Base-by-base conservation (phyloP, 1,140 invertebrate species). In the Drosophila truncata region DNA sequence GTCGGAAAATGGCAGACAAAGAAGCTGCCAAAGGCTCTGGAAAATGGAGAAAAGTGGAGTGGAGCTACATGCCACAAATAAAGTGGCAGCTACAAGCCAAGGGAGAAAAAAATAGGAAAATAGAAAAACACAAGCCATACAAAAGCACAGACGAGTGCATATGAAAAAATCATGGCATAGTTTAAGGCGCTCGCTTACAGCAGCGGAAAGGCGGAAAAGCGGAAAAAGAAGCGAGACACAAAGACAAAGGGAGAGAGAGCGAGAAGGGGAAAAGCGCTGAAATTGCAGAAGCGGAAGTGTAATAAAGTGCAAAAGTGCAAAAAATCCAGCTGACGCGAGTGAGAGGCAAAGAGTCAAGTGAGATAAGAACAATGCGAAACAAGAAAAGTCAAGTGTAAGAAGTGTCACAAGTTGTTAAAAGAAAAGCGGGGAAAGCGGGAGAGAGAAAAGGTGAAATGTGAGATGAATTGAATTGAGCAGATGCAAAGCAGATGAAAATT, bases 301-400 rank as follows among this genome's bases (percentile, higher is more conserved):
- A 80, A 88, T 77, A 83, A 81, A 85, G 66, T 78, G 82, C 66
- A 80, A 80, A 81, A 85, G 72, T 70, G 82, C 66, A 76, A 66
- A 50, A 65, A 63, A 52, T 46, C 23, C 59, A 70, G 49, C 57
- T 37, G 57, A 20, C 13, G 27, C 7, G 29, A 18, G 29, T 0
- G 27, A 20, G 27, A 10, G 49, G 35, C 31, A 16, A 16, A 50
- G 41, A 52, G 58, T 54, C 49, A 62, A 46, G 59, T 59, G 76
- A 44, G 58, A 71, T 58, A 64, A 72, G 46, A 76, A 74, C 58
- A 69, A 70, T 60, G 46, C 71, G 60, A 76, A 81, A 78, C 74
- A 77, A 77, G 62, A 78, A 78, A 78, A 78, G 73, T 77, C 74
- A 81, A 82, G 61, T 77, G 72, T 82, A 81, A 82, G 65, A 65